A percentile compares a stretch with the other conserved stretches of the same genome.
These are phyloP conservation scores for Aphidius gifuensis DNA, from an alignment of 1,140 invertebrate species.

Conservation along the genomic window DNA sequence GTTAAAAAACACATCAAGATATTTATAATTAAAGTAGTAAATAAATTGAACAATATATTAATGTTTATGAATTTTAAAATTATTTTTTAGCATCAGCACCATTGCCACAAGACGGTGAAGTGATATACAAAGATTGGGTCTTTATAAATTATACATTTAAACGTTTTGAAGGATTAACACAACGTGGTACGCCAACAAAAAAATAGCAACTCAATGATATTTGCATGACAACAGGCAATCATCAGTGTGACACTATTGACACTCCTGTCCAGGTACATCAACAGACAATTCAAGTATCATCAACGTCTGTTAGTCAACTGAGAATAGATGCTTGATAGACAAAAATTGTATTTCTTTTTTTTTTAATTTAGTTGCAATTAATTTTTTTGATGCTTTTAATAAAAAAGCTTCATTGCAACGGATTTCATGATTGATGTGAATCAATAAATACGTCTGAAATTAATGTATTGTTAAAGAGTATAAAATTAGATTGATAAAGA, in stretches of 20 bases:
- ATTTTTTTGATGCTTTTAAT: too few species aligned
- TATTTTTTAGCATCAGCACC: conserved; percentile 72
- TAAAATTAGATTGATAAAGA: too few species aligned
- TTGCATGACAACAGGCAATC: conserved; percentile 35
- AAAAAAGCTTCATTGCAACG: too few species aligned
- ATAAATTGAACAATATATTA: too few species aligned
- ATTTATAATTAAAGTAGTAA: background rate
- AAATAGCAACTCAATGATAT: conserved; percentile 59
- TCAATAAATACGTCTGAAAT: too few species aligned
- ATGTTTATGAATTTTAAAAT: too few species aligned
- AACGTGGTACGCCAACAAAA: conserved; percentile 75
- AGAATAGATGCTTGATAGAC: conserved; percentile 26
- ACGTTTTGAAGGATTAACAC: conserved; percentile 94
- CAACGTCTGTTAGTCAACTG: conserved; percentile 23
- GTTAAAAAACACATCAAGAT: conserved; percentile 46
- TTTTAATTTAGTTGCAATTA: too few species aligned
- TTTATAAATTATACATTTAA: conserved; percentile 99
- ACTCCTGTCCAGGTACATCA: conserved; percentile 49
- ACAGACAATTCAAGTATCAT: conserved; percentile 38
- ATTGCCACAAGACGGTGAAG: conserved; percentile 76
- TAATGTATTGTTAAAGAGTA: too few species aligned
- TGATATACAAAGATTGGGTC: conserved; percentile 95
- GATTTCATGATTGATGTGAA: too few species aligned
- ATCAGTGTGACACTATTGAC: conserved; percentile 39
- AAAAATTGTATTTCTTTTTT: too few species aligned